Evolutionary conservation across 2,113 vertebrate genomes (phyloP).

Genomic region (Oreocharis arfaki): DNA sequence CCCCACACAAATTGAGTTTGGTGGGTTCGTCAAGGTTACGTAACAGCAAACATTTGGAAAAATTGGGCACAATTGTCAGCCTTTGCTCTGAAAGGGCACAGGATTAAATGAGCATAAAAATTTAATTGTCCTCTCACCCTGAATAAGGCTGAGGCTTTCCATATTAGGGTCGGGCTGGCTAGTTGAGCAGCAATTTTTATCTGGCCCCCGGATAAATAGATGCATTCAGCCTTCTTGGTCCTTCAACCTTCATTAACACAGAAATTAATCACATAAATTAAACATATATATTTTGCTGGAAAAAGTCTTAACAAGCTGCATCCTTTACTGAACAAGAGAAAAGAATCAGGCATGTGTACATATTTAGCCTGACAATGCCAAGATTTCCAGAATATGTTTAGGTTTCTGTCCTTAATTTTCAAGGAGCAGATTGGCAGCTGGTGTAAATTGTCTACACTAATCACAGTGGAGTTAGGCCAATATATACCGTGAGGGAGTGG

Average conservation of each 20-base stretch:
- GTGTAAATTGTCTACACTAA: conserved; percentile 3
- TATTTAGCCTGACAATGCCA: conserved; percentile 57
- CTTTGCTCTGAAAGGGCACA: conserved; percentile 41
- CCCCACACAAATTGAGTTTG: conserved; percentile 23
- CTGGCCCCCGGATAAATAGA: conserved; percentile 59
- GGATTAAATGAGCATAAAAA: conserved; percentile 63
- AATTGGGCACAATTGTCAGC: conserved; percentile 39
- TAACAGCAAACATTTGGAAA: conserved; percentile 49
- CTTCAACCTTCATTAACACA: conserved; percentile 62
- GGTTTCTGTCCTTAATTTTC: conserved; percentile 48
- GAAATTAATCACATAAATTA: conserved; percentile 68
- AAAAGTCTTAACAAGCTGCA: conserved; percentile 50
- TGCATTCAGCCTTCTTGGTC: conserved; percentile 56
- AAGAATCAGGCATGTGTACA: conserved; percentile 55
- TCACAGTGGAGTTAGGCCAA: not conserved
- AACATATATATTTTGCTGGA: conserved; percentile 56
- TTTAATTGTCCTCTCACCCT: conserved; percentile 55
- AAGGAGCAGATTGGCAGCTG: not conserved
- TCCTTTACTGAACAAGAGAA: conserved; percentile 50
- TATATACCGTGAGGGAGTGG: not conserved
- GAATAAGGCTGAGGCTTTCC: conserved; percentile 27
- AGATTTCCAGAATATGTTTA: conserved; percentile 46
- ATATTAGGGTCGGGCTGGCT: conserved; percentile 37
- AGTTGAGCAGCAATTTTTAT: conserved; percentile 58
- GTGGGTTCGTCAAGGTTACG: conserved; percentile 19